Conservation (phyloP, 1,140 invertebrate genomes). For the Eumaeus atala region DNA sequence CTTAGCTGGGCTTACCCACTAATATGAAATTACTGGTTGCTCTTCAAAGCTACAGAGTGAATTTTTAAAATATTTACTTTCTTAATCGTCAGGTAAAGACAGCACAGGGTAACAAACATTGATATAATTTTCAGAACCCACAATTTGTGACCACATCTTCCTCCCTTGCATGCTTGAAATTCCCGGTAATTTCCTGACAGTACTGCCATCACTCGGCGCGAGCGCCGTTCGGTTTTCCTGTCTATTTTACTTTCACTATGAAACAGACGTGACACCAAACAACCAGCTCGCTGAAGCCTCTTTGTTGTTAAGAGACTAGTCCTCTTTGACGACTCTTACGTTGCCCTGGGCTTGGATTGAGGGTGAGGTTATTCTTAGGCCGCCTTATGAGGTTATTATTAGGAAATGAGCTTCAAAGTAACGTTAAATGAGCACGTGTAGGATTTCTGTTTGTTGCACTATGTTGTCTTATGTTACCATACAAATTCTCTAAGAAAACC, state of each 20-base stretch:
- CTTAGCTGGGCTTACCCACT: no score
- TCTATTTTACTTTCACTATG: no score
- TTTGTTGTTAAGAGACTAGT: no score
- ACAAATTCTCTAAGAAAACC: slow-evolving; percentile 4
- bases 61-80: slow-evolving; percentile 3
- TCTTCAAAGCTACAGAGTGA: slow-evolving; percentile 12
- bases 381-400: no score
- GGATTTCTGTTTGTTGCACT: slow-evolving; percentile 8
- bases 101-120: slow-evolving; percentile 5
- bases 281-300: no score
- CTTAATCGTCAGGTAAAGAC: slow-evolving; percentile 5
- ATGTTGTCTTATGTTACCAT: slow-evolving; percentile 3
- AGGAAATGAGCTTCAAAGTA: slow-evolving; percentile 4
- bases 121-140: background rate
- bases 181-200: background rate
- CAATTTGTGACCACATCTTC: background rate
- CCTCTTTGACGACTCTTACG: no score
- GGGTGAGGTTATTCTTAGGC: no score
- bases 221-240: no score
- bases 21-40: slow-evolving; percentile 6
- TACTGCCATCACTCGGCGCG: no score
- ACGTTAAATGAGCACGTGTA: slow-evolving; percentile 2
- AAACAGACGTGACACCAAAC: no score
- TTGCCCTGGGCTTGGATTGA: no score
- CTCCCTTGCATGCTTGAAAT: background rate